phyloP scores from a whole-genome alignment of 2,113 vertebrate genomes.

The Terrapene triunguis region DNA sequence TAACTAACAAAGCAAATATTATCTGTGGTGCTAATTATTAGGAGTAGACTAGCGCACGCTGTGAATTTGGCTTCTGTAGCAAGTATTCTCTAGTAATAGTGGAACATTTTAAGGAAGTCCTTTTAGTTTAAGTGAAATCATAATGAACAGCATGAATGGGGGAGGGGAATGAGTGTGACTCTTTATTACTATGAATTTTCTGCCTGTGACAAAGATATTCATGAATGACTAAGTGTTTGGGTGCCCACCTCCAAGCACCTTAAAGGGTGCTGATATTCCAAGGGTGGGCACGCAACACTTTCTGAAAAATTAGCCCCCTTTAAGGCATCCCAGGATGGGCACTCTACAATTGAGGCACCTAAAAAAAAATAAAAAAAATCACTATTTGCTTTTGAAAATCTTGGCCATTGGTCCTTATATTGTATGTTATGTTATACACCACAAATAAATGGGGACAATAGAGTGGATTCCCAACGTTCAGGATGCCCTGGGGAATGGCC shows the following conservation, averaged over 20 bases:
- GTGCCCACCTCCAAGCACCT: background rate
- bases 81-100: background rate
- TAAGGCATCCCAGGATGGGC: background rate
- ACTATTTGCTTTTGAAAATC: background rate
- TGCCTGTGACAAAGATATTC: background rate
- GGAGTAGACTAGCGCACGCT: background rate
- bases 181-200: background rate
- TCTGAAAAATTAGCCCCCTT: background rate
- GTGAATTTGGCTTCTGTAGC: background rate
- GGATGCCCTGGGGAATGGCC: background rate
- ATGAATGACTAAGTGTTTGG: background rate
- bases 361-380: background rate
- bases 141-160: background rate
- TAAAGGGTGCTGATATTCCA: background rate
- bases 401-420: background rate
- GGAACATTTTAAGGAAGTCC: background rate
- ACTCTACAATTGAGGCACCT: background rate
- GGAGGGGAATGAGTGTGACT: background rate
- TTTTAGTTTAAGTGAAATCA: background rate
- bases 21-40: constrained; percentile 9
- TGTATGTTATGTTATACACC: background rate
- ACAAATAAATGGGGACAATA: background rate
- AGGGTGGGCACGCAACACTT: background rate
- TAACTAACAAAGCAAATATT: background rate
- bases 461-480: background rate